Percentiles rank a stretch among this genome's conserved stretches.
Evolutionary conservation across 2,888 invertebrate species (phyloP).

Genomic region (Pollenia amentaria): DNA sequence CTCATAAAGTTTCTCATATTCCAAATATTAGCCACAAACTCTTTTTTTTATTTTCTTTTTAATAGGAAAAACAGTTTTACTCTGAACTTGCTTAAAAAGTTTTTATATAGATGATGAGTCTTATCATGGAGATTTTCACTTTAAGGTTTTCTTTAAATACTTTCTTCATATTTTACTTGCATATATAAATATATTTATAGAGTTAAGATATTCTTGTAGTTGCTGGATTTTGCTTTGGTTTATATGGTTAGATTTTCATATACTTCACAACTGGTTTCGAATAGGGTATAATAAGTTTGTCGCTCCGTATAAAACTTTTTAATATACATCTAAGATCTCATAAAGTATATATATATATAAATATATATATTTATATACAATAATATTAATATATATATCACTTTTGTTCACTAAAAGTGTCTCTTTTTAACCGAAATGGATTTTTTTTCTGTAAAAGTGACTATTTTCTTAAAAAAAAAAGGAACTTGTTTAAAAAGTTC

Average conservation of each 20-base stretch:
- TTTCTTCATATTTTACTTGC: constrained; percentile 10
- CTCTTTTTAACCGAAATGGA: too few species aligned
- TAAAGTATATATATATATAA: too few species aligned
- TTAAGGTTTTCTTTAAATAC: constrained; percentile 64
- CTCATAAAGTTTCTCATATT: not conserved
- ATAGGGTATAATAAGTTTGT: too few species aligned
- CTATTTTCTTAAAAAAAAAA: too few species aligned
- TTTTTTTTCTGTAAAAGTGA: too few species aligned
- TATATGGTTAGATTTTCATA: constrained; percentile 3
- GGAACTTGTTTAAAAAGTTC: too few species aligned
- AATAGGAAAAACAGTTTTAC: not conserved
- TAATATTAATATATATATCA: too few species aligned
- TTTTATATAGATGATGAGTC: constrained; percentile 64
- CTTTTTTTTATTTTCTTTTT: constrained; percentile 9
- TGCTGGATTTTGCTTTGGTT: constrained; percentile 2
- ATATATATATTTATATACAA: too few species aligned
- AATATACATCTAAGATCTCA: too few species aligned
- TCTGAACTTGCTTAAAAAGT: constrained; percentile 63
- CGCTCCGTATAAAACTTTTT: too few species aligned
- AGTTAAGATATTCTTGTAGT: constrained; percentile 13
- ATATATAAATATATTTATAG: not conserved
- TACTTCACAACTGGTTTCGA: too few species aligned
- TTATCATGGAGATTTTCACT: constrained; percentile 71
- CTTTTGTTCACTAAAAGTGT: too few species aligned
- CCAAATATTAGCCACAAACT: constrained; percentile 56